These are phyloP conservation scores for Shargacucullia verbasci DNA, from an alignment of 2,888 invertebrate genomes.

Conservation along the genomic window DNA sequence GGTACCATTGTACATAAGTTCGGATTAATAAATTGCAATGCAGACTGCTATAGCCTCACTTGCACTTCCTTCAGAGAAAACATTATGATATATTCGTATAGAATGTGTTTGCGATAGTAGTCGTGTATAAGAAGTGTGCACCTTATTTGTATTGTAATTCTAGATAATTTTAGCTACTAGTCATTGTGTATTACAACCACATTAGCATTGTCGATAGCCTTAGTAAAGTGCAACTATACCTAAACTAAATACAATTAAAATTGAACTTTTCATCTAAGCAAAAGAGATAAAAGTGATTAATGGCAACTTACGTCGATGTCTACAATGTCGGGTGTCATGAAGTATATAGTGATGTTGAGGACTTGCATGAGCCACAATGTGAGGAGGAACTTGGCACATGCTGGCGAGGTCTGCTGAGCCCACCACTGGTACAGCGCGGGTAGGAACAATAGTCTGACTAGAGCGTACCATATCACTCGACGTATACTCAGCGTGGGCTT, in stretches of 20 bases:
- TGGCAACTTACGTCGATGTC: conserved; percentile 86
- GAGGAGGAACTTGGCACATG: conserved; percentile 92
- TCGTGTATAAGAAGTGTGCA: conserved; percentile 4
- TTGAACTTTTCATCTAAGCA: neutral
- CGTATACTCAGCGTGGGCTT: conserved; percentile 97
- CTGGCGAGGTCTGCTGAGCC: conserved; percentile 95
- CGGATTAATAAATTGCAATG: too few species aligned
- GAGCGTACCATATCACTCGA: conserved; percentile 95
- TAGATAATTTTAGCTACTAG: conserved; percentile 28
- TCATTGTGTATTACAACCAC: conserved; percentile 25
- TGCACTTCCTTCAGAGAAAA: neutral
- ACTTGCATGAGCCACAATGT: conserved; percentile 94
- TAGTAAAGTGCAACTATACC: conserved; percentile 3
- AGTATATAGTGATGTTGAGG: conserved; percentile 89
- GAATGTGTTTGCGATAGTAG: conserved; percentile 16
- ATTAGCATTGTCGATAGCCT: conserved; percentile 18
- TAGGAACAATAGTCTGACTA: conserved; percentile 94
- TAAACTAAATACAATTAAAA: neutral
- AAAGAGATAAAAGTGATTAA: conserved; percentile 3
- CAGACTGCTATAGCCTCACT: neutral
- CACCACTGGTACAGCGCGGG: conserved; percentile 97
- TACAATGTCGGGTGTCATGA: conserved; percentile 75
- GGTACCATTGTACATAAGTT: too few species aligned
- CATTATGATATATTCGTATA: conserved; percentile 13
- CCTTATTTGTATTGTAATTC: conserved; percentile 27